These are phyloP conservation scores for Anthoscopus minutus DNA, from an alignment of 2,113 vertebrate genomes.

Conservation along the genomic window DNA sequence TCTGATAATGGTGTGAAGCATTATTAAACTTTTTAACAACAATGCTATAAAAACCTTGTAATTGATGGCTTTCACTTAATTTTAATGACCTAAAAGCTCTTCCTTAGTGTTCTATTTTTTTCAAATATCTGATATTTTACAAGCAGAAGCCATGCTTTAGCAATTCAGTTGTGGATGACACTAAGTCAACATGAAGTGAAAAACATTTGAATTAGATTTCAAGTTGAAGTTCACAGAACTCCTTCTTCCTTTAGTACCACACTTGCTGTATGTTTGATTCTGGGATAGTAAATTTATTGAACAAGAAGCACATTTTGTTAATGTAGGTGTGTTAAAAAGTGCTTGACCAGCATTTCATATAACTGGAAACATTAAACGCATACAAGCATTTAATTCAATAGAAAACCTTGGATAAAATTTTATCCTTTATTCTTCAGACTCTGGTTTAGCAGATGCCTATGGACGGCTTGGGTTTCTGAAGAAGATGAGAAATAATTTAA, in stretches of 20 bases:
- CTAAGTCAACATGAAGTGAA: background rate
- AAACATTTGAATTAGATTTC: background rate
- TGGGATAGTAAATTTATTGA: background rate
- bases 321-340: background rate
- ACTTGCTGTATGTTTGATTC: background rate
- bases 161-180: background rate
- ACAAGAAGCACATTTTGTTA: background rate
- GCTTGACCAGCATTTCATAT: background rate
- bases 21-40: background rate
- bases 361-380: background rate
- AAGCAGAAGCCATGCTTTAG: background rate
- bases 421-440: background rate
- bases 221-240: background rate
- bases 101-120: background rate
- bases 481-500: background rate
- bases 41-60: background rate
- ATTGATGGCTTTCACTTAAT: background rate
- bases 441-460: background rate
- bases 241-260: background rate
- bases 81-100: background rate
- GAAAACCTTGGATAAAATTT: background rate
- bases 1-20: background rate
- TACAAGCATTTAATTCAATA: background rate
- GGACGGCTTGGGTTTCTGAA: background rate
- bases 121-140: background rate